These are phyloP conservation scores for Lasioglossum baleicum DNA, from an alignment of 1,140 invertebrate genomes.

Conservation along the genomic window DNA sequence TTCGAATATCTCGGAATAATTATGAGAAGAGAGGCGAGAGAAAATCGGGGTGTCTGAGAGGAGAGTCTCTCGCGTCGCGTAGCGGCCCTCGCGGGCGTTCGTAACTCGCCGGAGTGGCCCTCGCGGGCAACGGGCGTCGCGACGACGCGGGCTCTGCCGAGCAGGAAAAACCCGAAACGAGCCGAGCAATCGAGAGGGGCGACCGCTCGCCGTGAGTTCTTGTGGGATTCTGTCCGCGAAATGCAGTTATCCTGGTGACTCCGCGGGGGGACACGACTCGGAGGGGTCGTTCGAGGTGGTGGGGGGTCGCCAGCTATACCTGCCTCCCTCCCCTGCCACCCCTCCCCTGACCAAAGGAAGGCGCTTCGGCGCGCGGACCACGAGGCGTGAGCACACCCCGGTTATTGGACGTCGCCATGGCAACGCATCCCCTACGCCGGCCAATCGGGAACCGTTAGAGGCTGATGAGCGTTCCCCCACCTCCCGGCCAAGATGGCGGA, in stretches of 20 bases:
- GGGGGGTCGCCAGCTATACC: conserved; percentile 53
- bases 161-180: conserved; percentile 59
- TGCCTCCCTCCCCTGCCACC: conserved; percentile 30
- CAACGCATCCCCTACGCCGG: conserved; percentile 71
- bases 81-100: no score
- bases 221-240: conserved; percentile 79
- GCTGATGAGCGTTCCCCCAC: conserved; percentile 34
- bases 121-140: no score
- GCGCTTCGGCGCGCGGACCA: conserved; percentile 2
- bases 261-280: conserved; percentile 60
- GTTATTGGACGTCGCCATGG: conserved; percentile 63
- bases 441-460: conserved; percentile 64
- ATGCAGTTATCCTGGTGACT: conserved; percentile 78
- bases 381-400: conserved; percentile 11
- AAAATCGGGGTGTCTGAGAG: no score
- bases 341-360: conserved; percentile 13
- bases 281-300: conserved; percentile 52
- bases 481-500: conserved; percentile 70
- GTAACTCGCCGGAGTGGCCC: no score
- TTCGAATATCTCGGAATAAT: no score
- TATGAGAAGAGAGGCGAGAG: no score
- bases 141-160: no score
- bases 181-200: conserved; percentile 63
- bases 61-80: no score
- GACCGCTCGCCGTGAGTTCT: conserved; percentile 78